A percentile compares a stretch with the other conserved stretches of the same genome.
Evolutionary conservation across 2,888 invertebrate species (phyloP).

Genomic region (Drosophila ezoana): DNA sequence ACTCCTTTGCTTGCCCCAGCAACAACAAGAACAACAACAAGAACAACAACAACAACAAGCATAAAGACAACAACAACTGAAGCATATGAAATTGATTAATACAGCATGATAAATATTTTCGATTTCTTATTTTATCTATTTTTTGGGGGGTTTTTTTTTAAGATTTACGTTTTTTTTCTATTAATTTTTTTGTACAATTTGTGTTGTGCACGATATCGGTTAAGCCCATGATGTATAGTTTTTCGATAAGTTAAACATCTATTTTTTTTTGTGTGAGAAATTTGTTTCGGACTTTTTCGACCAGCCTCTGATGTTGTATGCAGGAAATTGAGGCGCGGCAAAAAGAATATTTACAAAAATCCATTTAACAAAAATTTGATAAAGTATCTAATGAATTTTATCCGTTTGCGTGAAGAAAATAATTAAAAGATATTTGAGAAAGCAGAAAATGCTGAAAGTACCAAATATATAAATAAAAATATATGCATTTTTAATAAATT

Average conservation of each 20-base stretch:
- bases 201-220: conserved; percentile 54
- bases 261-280: background rate
- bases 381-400: conserved; percentile 35
- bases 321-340: conserved; percentile 14
- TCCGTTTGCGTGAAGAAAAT: conserved; percentile 26
- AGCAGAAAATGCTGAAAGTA: conserved; percentile 5
- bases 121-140: conserved; percentile 39
- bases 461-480: too few relatives aligned
- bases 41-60: too few relatives aligned
- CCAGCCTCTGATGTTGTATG: conserved; percentile 29
- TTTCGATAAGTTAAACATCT: conserved; percentile 50
- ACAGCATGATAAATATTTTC: conserved; percentile 74
- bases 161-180: conserved; percentile 24
- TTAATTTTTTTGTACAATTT: conserved; percentile 34
- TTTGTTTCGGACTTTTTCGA: conserved; percentile 17
- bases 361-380: conserved; percentile 33
- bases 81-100: conserved; percentile 77
- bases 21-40: too few relatives aligned
- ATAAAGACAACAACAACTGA: conserved; percentile 8
- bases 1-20: conserved; percentile 21
- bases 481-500: too few relatives aligned
- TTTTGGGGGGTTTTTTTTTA: conserved; percentile 12
- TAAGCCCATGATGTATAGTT: conserved; percentile 71
- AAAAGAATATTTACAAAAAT: conserved; percentile 24
- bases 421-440: conserved; percentile 32